Base-by-base conservation (phyloP, 2,888 invertebrate genomes). In the Abscondita cerata region DNA sequence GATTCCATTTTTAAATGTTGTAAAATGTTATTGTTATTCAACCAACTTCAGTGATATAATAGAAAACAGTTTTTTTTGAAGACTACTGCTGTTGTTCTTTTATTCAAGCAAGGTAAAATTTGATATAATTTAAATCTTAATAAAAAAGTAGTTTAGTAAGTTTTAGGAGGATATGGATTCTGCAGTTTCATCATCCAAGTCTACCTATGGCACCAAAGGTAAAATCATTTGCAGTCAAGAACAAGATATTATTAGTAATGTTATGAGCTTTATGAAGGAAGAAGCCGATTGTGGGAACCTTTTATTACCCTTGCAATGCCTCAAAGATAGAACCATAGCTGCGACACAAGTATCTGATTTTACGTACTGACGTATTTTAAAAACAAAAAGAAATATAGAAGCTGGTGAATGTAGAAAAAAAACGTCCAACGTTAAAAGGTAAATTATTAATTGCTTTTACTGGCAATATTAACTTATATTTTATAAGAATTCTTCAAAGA, bases 281-380 rank as follows among this genome's bases (percentile, higher is more conserved):
- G 52, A 52, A 52, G 38, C 40, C 12, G 20, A 13, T 2, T 2
- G 36, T 20, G 40, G 13, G 3, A n/a, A 38, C 5, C 25, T 31
- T 41, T 1, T 40, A 41, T 20, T 52, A 6, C 52, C 52, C 0
- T 5, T 52, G n/a, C 19, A 40, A 25, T 11, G 40, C 20, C 20
- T 18, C 13, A 40, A 1, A 15, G 52, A 52, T n/a, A 15, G 40
- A 13, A 31, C 41, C 1, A 2, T 16, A 13, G 41, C 52, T 19
- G 52, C 52, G 1, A 52, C 52, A n/a, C n/a, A 6, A 52, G 12
- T 52, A 5, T 15, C 36, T 52, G n/a, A 52, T 11, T 36, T 12
- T 25, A 40, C 25, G 1, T 11, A 15, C 12, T 11, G 41, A 16
- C 40, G 40, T 6, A 52, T 52, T 52, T 8, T 13, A 34, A 52